phyloP scores from a whole-genome alignment of 2,113 vertebrate species.

The Lepus americanus region DNA sequence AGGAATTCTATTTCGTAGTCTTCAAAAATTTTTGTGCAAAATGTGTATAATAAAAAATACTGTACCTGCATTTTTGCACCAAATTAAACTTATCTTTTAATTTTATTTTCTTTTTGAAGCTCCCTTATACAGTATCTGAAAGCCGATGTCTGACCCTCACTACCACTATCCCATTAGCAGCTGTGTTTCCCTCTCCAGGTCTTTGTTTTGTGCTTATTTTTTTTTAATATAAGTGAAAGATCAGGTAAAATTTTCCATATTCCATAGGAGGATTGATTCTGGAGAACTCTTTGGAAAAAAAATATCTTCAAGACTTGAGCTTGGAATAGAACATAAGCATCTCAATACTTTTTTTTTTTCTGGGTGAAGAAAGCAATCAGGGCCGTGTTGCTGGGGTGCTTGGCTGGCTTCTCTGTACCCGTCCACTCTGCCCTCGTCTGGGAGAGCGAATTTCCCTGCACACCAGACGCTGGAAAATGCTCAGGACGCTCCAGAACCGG shows the following conservation, averaged over 20 bases:
- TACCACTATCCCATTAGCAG: neutral
- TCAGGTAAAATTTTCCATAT: constrained; percentile 65
- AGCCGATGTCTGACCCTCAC: neutral
- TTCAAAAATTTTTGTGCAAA: no score
- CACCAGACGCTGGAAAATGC: rapidly evolving
- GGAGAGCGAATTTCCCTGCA: neutral
- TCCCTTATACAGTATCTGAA: neutral
- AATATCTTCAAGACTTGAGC: constrained; percentile 41
- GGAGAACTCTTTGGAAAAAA: constrained; percentile 71
- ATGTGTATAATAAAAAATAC: no score
- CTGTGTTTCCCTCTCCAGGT: neutral
- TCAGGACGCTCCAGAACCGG: neutral
- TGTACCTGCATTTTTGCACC: no score
- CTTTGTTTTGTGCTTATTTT: neutral
- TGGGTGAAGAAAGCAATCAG: neutral
- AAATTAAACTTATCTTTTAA: no score
- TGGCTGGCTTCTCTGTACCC: neutral
- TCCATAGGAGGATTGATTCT: constrained; percentile 4
- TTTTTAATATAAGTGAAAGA: constrained; percentile 63
- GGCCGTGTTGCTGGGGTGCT: neutral
- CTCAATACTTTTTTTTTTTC: constrained; percentile 47
- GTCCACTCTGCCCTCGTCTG: neutral
- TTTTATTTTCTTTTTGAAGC: no score
- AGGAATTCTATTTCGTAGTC: neutral
- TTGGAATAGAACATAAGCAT: constrained; percentile 16